phyloP scores from a whole-genome alignment of 53 echinoderm and acorn worm genomes.

The Holothuria leucospilota region DNA sequence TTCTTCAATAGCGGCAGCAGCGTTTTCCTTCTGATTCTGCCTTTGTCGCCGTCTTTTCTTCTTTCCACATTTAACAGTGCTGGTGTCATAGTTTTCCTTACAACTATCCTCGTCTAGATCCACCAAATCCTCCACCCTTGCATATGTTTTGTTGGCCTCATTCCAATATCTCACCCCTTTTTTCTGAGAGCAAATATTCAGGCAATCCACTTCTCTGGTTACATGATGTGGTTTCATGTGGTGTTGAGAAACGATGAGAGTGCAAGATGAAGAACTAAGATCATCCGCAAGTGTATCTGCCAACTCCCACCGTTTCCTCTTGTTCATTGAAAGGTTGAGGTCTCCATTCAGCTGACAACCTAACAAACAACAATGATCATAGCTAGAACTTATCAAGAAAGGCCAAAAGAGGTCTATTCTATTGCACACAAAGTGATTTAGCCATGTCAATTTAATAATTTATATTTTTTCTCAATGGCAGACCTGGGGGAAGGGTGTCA shows the following conservation, averaged over 20 bases:
- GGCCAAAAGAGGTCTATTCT: background rate
- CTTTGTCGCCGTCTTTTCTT: slow-evolving; percentile 5
- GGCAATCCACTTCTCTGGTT: background rate
- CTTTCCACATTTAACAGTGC: background rate
- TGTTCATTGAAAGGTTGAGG: slow-evolving; percentile 37
- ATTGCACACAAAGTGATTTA: too few relatives aligned
- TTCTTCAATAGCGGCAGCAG: background rate
- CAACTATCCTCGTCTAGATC: background rate
- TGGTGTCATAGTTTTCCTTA: background rate
- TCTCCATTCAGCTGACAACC: background rate
- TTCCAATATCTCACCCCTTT: background rate
- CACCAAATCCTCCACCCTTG: background rate
- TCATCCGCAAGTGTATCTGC: background rate
- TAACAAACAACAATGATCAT: background rate
- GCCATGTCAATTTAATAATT: too few relatives aligned
- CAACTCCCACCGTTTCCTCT: slow-evolving; percentile 32
- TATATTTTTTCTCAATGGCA: too few relatives aligned
- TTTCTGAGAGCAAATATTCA: slow-evolving; percentile 20
- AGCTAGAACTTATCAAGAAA: background rate
- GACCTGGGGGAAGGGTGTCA: too few relatives aligned
- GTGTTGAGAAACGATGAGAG: slow-evolving; percentile 29
- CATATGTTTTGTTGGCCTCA: background rate
- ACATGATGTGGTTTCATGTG: slow-evolving; percentile 5
- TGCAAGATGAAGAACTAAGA: background rate
- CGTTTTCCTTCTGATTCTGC: background rate